Evolutionary conservation across 1,140 invertebrate species (phyloP).

Genomic region (Gonatopus flavifemur): DNA sequence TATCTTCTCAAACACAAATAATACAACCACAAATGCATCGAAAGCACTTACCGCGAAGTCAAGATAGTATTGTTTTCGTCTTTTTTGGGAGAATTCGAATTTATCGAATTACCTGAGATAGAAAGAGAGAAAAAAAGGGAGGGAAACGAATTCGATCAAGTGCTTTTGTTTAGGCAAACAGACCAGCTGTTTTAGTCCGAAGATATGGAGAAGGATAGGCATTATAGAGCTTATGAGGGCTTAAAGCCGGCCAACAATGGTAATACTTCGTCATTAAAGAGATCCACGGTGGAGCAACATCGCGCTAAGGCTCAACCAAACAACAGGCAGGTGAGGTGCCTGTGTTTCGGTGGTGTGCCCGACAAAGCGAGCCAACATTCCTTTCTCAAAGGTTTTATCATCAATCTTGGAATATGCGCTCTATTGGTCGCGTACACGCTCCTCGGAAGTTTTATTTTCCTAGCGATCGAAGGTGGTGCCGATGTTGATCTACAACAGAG

Average conservation of each 20-base stretch:
- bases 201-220: conserved; percentile 52
- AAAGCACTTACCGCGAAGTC: no score
- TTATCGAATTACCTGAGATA: no score
- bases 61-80: no score
- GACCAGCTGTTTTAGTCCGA: no score
- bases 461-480: conserved; percentile 81
- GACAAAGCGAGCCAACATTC: conserved; percentile 67
- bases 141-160: no score
- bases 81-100: no score
- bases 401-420: conserved; percentile 85
- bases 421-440: conserved; percentile 88
- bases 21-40: no score
- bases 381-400: conserved; percentile 72
- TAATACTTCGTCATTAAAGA: conserved; percentile 57
- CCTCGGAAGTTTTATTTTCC: conserved; percentile 88
- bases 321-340: conserved; percentile 60
- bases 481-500: conserved; percentile 64
- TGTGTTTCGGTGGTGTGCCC: conserved; percentile 66
- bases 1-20: no score
- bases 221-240: conserved; percentile 54
- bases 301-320: conserved; percentile 26
- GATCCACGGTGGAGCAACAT: conserved; percentile 29
- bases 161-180: no score
- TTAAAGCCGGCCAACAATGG: conserved; percentile 56
- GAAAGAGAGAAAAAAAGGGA: conserved; percentile 7